A percentile compares a stretch with the other conserved stretches of the same genome.
These are phyloP conservation scores for Trissonchulus sp. DNA, from an alignment of 2,888 invertebrate genomes.

Conservation along the genomic window DNA sequence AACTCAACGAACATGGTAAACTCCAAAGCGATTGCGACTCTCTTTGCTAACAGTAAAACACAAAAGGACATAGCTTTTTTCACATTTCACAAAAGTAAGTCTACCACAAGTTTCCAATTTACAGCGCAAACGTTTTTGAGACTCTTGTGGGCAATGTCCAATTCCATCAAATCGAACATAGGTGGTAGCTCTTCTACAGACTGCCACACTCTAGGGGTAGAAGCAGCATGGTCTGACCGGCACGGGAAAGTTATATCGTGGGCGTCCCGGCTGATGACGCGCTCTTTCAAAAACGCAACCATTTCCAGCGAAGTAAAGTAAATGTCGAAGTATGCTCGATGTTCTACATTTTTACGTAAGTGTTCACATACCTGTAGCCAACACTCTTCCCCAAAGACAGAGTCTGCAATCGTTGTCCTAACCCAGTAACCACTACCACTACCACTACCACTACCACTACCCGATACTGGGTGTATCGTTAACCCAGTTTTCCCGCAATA, in stretches of 20 bases:
- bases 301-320: slow-evolving; percentile 16
- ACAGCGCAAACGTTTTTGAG: not conserved
- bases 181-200: not conserved
- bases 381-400: not conserved
- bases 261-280: no score
- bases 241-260: no score
- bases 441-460: no score
- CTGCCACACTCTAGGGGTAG: not conserved
- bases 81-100: not conserved
- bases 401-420: not conserved
- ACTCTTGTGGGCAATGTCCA: not conserved
- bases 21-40: not conserved
- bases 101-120: slow-evolving; percentile 10
- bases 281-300: not conserved
- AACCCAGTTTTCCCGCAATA: slow-evolving; percentile 1
- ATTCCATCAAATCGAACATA: not conserved
- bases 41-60: not conserved
- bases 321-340: not conserved
- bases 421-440: no score
- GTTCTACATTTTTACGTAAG: slow-evolving; percentile 2
- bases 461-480: no score
- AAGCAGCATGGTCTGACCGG: no score
- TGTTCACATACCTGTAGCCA: not conserved
- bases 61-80: slow-evolving; percentile 1
- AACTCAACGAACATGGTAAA: no score